Conservation (phyloP, 2,888 invertebrate species). For the Drosophila neotestacea region DNA sequence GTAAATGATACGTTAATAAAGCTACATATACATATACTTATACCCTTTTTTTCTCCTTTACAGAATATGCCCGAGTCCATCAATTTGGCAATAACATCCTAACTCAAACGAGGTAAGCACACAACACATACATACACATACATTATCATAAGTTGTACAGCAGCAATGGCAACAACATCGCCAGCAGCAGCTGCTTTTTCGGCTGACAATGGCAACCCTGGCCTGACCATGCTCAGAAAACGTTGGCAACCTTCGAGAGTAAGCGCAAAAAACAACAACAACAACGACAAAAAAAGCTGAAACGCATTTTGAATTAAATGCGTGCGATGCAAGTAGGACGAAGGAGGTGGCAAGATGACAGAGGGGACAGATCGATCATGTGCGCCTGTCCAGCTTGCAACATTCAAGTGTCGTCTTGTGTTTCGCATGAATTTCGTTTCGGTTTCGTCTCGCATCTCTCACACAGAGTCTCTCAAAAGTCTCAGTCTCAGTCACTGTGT, state of each 20-base stretch:
- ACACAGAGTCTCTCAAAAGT: slow-evolving; percentile 12
- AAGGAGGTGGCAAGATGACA: slow-evolving; percentile 14
- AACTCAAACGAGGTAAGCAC: slow-evolving; percentile 65
- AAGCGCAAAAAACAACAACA: slow-evolving; percentile 23
- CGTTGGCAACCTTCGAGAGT: slow-evolving; percentile 64
- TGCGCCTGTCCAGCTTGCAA: slow-evolving; percentile 80
- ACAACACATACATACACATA: not conserved
- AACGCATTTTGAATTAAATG: slow-evolving; percentile 80
- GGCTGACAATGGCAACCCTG: slow-evolving; percentile 76
- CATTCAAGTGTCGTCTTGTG: slow-evolving; percentile 81
- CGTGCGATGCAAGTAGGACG: slow-evolving; percentile 60
- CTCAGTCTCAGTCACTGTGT: not conserved
- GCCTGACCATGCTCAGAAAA: slow-evolving; percentile 73
- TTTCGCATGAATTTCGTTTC: slow-evolving; percentile 64
- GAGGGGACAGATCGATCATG: slow-evolving; percentile 76
- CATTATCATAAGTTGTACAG: slow-evolving; percentile 6
- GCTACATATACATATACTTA: not conserved
- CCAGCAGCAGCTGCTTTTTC: slow-evolving; percentile 45
- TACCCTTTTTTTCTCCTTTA: slow-evolving; percentile 13
- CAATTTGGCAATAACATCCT: slow-evolving; percentile 36
- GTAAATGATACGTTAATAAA: slow-evolving; percentile 53
- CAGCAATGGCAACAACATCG: slow-evolving; percentile 1
- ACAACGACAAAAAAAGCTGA: slow-evolving; percentile 46
- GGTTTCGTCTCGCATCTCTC: slow-evolving; percentile 31
- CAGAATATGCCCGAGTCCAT: slow-evolving; percentile 68